Evolutionary conservation across 2,888 invertebrate genomes (phyloP), one percentile per base, ranked within the genome.

Genomic region (Ethmia dodecea): DNA sequence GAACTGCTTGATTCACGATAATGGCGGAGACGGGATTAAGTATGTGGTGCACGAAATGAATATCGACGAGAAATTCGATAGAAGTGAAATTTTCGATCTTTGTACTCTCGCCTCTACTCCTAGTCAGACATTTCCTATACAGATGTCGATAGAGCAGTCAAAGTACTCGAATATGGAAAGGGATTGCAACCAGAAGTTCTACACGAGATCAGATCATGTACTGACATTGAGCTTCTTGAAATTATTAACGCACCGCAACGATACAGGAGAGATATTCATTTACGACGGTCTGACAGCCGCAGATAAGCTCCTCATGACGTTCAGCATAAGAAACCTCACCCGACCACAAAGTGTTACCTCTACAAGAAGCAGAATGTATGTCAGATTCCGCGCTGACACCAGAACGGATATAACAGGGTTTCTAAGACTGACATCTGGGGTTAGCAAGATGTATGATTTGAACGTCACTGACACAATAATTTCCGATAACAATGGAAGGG

Each of bases 401-500:
- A 88, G 90, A 45, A 90, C 91, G 5, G 91, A 92, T 61, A 89
- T 93, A 41, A 88, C 93, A 28, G 92, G 94, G 10, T 95, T 93
- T 55, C 83, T 97, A 56, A 88, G 94, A 49, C 72, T 97, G 24
- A 91, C 93, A 5, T 93, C 95, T 0, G 94, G 94, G 4, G 84
- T 89, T 16, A 89, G 91, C 65, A 90, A 94, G 86, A 91, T 92
- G 14, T 96, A 93, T 66, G 98, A 98, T 70, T 83, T 98, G 35
- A 95, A 95, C 55, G 89, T 99, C 11, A 93, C 93, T 0, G 92
- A 95, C 56, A 94, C 95, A 1, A 90, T 92, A 20, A 91, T 99
- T 39, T 91, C 92, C 2, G 93, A 94, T 66, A 99, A 99, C 78
- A 93, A 93, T 49, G 98, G 98, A 0, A 91, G 97, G 64, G 99